Conservation (phyloP, 2,113 vertebrate genomes). For the Pterocles orientalis region DNA sequence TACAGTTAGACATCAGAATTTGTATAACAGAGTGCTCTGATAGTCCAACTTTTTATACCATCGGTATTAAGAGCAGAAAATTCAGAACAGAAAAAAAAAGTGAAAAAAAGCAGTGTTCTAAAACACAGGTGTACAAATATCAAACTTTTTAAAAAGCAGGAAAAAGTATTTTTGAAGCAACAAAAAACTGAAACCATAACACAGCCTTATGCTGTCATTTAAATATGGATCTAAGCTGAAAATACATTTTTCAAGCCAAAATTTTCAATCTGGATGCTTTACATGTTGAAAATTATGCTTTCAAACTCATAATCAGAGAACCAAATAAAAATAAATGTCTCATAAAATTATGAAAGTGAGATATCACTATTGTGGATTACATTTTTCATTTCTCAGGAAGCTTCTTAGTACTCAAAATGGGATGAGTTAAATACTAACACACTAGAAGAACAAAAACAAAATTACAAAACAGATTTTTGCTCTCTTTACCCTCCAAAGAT, state of each 20-base stretch:
- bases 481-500: neutral
- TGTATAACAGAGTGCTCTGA: neutral
- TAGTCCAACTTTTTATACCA: neutral
- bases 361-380: neutral
- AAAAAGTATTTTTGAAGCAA: neutral
- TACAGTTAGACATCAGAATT: neutral
- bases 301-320: neutral
- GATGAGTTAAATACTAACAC: neutral
- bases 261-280: neutral
- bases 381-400: neutral
- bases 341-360: neutral
- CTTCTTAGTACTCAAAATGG: neutral
- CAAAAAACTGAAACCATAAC: neutral
- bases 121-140: neutral
- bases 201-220: neutral
- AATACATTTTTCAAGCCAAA: neutral
- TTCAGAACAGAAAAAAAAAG: neutral
- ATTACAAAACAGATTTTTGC: neutral
- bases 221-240: neutral
- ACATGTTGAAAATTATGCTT: neutral
- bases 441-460: neutral
- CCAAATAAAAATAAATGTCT: neutral
- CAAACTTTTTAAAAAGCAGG: neutral
- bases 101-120: neutral
- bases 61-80: neutral